Conservation (phyloP, 1,140 invertebrate species). For the Diabrotica virgifera region DNA sequence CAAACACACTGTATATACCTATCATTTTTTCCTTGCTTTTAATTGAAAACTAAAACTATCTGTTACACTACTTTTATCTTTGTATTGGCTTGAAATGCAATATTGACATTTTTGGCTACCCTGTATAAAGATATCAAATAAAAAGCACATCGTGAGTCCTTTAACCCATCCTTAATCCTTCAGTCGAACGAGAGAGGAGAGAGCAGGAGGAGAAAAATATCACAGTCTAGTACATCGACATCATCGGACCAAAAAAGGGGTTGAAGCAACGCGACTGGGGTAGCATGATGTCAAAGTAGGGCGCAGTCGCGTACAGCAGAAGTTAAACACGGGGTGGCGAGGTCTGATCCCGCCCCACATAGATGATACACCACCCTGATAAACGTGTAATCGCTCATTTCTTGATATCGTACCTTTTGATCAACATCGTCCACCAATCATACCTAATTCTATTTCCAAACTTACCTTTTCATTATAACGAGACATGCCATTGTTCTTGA, state of each 20-base stretch:
- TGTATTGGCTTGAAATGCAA: too few species aligned
- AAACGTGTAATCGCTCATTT: constrained; percentile 29
- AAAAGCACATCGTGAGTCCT: too few species aligned
- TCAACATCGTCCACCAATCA: constrained; percentile 16
- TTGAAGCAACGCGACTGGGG: constrained; percentile 14
- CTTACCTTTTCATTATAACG: too few species aligned
- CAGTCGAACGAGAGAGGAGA: too few species aligned
- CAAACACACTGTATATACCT: too few species aligned
- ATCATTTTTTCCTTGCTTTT: too few species aligned
- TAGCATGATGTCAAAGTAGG: constrained; percentile 14
- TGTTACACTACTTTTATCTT: too few species aligned
- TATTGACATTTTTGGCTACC: too few species aligned
- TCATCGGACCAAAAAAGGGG: constrained; percentile 24
- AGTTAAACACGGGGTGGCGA: constrained; percentile 48
- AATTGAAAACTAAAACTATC: too few species aligned
- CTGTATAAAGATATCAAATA: too few species aligned
- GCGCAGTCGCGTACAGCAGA: constrained; percentile 41
- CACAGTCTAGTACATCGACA: constrained; percentile 24
- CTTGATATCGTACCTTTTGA: constrained; percentile 13
- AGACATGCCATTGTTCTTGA: too few species aligned
- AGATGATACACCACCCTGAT: constrained; percentile 23
- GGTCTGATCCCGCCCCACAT: constrained; percentile 45
- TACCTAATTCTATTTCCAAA: background rate
- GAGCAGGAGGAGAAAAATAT: constrained; percentile 12
- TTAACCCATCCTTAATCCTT: too few species aligned